Conservation (phyloP, 2,888 invertebrate genomes). For the Agonum fuliginosum region DNA sequence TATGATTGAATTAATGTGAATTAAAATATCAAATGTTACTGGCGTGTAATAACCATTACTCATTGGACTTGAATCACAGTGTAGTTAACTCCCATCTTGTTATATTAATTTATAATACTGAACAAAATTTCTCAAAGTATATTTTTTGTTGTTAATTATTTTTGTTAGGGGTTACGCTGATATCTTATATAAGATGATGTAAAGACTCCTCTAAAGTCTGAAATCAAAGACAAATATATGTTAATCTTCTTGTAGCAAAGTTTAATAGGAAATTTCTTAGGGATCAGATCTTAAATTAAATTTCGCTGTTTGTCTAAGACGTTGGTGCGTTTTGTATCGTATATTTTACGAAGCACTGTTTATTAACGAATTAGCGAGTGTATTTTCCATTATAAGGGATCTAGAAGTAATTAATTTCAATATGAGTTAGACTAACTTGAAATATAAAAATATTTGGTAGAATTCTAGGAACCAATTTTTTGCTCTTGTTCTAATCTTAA, state of each 20-base stretch:
- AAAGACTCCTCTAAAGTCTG: no score
- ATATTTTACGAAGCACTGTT: neutral
- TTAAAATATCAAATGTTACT: no score
- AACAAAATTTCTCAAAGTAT: no score
- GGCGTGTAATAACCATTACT: no score
- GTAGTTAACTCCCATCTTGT: constrained; percentile 62
- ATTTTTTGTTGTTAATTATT: no score
- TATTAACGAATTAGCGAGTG: neutral
- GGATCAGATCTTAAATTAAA: constrained; percentile 45
- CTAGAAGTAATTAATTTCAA: neutral
- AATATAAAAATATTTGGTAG: neutral
- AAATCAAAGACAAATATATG: no score
- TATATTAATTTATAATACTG: no score
- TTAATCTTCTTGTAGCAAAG: constrained; percentile 67
- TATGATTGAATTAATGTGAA: no score
- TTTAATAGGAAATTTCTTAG: constrained; percentile 66
- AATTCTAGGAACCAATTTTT: neutral
- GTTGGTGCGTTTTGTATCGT: neutral
- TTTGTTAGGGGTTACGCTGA: no score
- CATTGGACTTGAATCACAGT: no score
- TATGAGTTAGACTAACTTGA: neutral
- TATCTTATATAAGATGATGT: no score
- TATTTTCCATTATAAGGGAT: neutral
- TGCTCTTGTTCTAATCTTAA: neutral
- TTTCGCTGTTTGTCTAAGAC: constrained; percentile 14